Evolutionary conservation across 2,888 invertebrate species (phyloP).

Genomic region (Dicyrtomina minuta): DNA sequence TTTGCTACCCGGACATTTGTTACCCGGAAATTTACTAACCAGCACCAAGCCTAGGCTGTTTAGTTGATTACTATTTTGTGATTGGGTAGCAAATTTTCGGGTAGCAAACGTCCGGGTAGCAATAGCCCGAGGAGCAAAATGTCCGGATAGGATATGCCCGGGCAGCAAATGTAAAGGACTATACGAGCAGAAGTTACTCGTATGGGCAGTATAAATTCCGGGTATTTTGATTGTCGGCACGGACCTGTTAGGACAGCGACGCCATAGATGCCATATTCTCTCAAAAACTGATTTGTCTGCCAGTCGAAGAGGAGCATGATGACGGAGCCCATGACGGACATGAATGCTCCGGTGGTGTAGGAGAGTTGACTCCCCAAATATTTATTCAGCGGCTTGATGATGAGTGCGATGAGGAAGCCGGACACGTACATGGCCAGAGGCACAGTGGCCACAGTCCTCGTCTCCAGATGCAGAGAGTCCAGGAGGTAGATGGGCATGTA

Average conservation of each 20-base stretch:
- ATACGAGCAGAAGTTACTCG: too few relatives aligned
- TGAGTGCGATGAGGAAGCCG: conserved; percentile 74
- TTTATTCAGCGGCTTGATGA: conserved; percentile 70
- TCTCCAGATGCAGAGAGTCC: conserved; percentile 70
- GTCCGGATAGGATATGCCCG: too few relatives aligned
- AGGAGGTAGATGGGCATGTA: conserved; percentile 84
- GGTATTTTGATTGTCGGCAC: too few relatives aligned
- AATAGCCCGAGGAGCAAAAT: too few relatives aligned
- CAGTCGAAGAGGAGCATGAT: conserved; percentile 69
- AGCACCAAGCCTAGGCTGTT: too few relatives aligned
- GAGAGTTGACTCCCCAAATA: conserved; percentile 66
- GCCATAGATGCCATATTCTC: conserved; percentile 67
- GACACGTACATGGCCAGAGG: conserved; percentile 82
- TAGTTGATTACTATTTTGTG: too few relatives aligned
- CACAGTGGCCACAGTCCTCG: conserved; percentile 74
- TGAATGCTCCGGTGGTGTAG: conserved; percentile 68
- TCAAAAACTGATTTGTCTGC: conserved; percentile 45
- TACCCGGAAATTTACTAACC: too few relatives aligned
- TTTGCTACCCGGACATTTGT: too few relatives aligned
- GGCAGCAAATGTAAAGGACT: too few relatives aligned
- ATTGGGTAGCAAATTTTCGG: too few relatives aligned
- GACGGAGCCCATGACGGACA: conserved; percentile 67
- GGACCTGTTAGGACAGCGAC: conserved; percentile 74
- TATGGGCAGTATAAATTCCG: too few relatives aligned
- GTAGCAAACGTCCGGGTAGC: too few relatives aligned